Conservation (phyloP, 2,888 invertebrate genomes). For the Napeogenes sylphis region DNA sequence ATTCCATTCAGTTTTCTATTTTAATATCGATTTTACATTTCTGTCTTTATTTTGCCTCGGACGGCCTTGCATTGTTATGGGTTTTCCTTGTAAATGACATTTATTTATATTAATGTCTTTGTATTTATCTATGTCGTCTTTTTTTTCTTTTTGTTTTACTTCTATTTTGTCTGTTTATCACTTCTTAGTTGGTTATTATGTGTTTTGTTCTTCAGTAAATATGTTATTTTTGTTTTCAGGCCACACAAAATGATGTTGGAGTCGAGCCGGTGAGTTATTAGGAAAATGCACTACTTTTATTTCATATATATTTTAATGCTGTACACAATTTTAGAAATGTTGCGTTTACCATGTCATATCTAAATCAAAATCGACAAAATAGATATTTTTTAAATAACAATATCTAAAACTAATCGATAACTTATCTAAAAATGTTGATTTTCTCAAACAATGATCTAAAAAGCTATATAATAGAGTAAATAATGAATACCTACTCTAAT, state of each 20-base stretch:
- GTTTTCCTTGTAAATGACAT: slow-evolving; percentile 24
- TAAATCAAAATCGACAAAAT: too few relatives aligned
- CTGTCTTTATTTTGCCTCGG: slow-evolving; percentile 22
- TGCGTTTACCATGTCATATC: neutral
- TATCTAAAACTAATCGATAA: too few relatives aligned
- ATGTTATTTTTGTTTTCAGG: slow-evolving; percentile 56
- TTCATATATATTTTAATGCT: neutral
- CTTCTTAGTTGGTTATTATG: neutral
- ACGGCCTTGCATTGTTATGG: slow-evolving; percentile 27
- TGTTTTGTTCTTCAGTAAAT: slow-evolving; percentile 28
- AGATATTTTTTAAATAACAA: neutral
- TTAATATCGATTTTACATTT: slow-evolving; percentile 31
- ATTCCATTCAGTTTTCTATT: slow-evolving; percentile 31
- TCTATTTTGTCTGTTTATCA: slow-evolving; percentile 8
- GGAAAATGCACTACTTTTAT: neutral
- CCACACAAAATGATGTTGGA: slow-evolving; percentile 76
- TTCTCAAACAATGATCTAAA: too few relatives aligned
- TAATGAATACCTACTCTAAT: slow-evolving; percentile 14
- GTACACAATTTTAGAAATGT: neutral
- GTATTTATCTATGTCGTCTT: neutral
- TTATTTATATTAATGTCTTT: slow-evolving; percentile 18
- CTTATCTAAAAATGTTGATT: too few relatives aligned
- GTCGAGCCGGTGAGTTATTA: slow-evolving; percentile 67
- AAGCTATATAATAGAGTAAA: slow-evolving; percentile 13
- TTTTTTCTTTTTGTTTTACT: neutral